These are phyloP conservation scores for Hydrochoerus hydrochaeris DNA, from an alignment of 2,113 vertebrate genomes.

Conservation along the genomic window DNA sequence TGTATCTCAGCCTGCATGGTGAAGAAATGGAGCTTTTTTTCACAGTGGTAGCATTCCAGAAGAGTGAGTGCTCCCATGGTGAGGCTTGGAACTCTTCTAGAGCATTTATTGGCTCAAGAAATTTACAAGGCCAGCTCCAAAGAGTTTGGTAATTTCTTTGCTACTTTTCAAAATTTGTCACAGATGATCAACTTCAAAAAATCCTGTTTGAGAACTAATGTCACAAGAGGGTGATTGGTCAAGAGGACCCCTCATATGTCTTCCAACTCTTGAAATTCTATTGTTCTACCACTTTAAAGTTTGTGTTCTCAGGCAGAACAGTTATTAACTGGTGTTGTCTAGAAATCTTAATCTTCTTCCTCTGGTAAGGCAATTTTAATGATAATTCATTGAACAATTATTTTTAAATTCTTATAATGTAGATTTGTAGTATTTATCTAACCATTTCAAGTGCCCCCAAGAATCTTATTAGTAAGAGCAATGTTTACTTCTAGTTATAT, in stretches of 20 bases:
- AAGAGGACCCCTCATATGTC: background rate
- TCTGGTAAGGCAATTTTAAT: conserved; percentile 29
- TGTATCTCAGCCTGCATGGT: background rate
- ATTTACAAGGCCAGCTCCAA: background rate
- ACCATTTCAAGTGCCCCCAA: conserved; percentile 20
- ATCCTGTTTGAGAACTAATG: background rate
- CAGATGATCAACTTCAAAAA: background rate
- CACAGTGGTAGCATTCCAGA: background rate
- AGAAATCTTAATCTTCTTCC: conserved; percentile 18
- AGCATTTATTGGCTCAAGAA: background rate
- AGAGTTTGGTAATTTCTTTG: background rate
- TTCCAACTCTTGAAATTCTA: conserved; percentile 5
- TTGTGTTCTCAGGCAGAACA: background rate
- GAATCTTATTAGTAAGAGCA: background rate
- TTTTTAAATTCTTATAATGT: conserved; percentile 12
- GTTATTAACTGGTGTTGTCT: background rate
- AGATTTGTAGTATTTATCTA: conserved; percentile 50
- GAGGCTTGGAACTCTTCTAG: background rate
- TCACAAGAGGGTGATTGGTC: background rate
- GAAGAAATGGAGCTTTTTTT: background rate
- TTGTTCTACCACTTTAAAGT: background rate
- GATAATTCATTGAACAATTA: conserved; percentile 44
- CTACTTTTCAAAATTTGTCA: conserved; percentile 11
- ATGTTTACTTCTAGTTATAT: background rate
- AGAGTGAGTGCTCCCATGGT: background rate